Conservation (phyloP, 2,888 invertebrate species). For the Endomychus coccineus region DNA sequence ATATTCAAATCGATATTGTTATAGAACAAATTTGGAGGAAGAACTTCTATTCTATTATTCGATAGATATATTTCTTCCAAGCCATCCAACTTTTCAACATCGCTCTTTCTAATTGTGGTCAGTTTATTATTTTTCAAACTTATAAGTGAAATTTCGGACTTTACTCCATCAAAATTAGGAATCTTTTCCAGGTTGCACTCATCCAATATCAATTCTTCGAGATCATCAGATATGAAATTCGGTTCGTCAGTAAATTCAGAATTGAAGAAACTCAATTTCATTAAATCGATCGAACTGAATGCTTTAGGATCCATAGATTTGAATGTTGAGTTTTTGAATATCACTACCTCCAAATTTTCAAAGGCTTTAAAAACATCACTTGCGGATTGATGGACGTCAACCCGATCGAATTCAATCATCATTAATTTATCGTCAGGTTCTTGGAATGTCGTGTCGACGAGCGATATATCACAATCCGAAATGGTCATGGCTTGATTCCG, state of each 20-base stretch:
- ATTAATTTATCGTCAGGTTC: too few relatives aligned
- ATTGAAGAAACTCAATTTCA: slow-evolving; percentile 49
- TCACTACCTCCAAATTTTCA: slow-evolving; percentile 58
- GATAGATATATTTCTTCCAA: slow-evolving; percentile 68
- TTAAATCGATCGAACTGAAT: slow-evolving; percentile 51
- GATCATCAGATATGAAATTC: slow-evolving; percentile 26
- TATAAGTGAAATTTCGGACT: slow-evolving; percentile 52
- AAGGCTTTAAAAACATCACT: slow-evolving; percentile 59
- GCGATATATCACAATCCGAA: too few relatives aligned
- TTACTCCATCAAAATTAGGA: slow-evolving; percentile 43
- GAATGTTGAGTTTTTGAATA: slow-evolving; percentile 61
- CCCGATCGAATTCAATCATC: too few relatives aligned
- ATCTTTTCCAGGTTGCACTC: slow-evolving; percentile 61
- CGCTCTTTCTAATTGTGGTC: slow-evolving; percentile 51
- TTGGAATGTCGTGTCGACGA: too few relatives aligned
- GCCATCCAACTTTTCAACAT: slow-evolving; percentile 56
- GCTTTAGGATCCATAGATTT: slow-evolving; percentile 61
- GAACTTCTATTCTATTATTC: slow-evolving; percentile 56
- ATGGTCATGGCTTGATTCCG: too few relatives aligned
- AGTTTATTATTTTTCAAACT: slow-evolving; percentile 63
- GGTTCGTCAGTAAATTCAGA: slow-evolving; percentile 30
- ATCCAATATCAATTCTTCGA: slow-evolving; percentile 59
- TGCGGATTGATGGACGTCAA: too few relatives aligned
- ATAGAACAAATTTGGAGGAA: slow-evolving; percentile 59
- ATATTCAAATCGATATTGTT: slow-evolving; percentile 59